Percentiles rank a stretch among this genome's conserved stretches.
Conservation (phyloP, 2,888 invertebrate genomes). For the Marasmarcha lunaedactyla region DNA sequence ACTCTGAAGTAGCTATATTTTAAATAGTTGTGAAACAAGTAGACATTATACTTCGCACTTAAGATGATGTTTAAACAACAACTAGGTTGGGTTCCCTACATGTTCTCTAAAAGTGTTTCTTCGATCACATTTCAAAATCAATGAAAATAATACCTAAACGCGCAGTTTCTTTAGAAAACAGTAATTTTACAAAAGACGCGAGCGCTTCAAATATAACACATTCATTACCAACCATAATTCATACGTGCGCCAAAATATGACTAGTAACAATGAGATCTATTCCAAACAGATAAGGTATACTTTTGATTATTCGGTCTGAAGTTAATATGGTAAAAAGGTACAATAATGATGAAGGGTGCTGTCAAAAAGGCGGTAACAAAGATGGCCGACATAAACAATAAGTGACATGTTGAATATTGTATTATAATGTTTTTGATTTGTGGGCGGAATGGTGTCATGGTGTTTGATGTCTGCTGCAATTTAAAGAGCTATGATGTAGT, state of each 20-base stretch:
- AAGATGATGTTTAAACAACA: no score
- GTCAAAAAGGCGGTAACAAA: slow-evolving; percentile 33
- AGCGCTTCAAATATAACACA: not conserved
- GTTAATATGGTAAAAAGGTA: slow-evolving; percentile 19
- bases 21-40: no score
- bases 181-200: no score
- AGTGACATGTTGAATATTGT: slow-evolving; percentile 24
- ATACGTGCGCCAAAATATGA: not conserved
- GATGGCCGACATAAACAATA: slow-evolving; percentile 33
- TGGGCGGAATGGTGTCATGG: slow-evolving; percentile 10
- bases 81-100: no score
- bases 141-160: no score
- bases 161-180: no score
- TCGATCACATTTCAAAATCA: no score
- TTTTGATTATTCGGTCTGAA: not conserved
- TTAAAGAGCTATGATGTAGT: no score
- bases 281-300: not conserved
- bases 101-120: no score
- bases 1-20: no score
- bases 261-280: not conserved
- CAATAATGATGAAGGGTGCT: slow-evolving; percentile 39
- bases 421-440: slow-evolving; percentile 26
- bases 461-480: slow-evolving; percentile 2
- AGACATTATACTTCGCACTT: no score
- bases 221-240: not conserved